Evolutionary conservation across 2,888 invertebrate species (phyloP), one percentile per base, ranked within the genome.

Genomic region (Yponomeuta malinellus): DNA sequence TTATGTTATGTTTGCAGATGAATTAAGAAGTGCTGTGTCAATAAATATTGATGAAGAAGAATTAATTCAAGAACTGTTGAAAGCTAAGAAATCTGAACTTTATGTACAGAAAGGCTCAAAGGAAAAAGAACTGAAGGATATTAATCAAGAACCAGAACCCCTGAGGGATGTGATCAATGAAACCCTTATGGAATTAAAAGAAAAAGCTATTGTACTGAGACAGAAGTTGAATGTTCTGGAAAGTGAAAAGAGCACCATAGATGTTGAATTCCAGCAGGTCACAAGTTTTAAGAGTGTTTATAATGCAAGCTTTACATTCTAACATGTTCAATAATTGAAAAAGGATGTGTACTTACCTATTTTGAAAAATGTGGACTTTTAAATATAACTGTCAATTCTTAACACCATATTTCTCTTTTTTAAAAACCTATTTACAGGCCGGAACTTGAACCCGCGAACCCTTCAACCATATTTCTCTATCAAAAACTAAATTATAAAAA

Each of bases 221-320:
- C 90, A 91, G 76, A 89, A 87, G 75, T 76, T 90, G 65, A 88
- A 90, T 75, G 81, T 83, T 64, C 78, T 90, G 31, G 84, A 88
- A 76, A 88, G 86, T 83, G 89, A 89, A 73, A 85, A 81, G 77
- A 90, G 88, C 83, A 79, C 86, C 64, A 87, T 89, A 87, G 86
- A 88, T 77, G 83, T 86, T 70, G 91, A 90, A 78, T 89, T 80
- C 79, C 81, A 84, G 70, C 89, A 90, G 85, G 91, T 90, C 71
- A 15, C 5, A 10, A 65, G 31, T 65, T 65, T 43, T 43, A 43
- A 43, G 43, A 43, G 43, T 43, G 43, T 43, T 43, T 43, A 43
- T 43, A 43, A 1, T 43, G 43, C 43, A 43, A 6, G 6, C 5
- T 43, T 43, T 43, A 43, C 9, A 1, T 43, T 43, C 43, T 43